Percentiles rank a stretch among this genome's conserved stretches.
Conservation (phyloP, 2,888 invertebrate species). For the Amorpha juglandis region DNA sequence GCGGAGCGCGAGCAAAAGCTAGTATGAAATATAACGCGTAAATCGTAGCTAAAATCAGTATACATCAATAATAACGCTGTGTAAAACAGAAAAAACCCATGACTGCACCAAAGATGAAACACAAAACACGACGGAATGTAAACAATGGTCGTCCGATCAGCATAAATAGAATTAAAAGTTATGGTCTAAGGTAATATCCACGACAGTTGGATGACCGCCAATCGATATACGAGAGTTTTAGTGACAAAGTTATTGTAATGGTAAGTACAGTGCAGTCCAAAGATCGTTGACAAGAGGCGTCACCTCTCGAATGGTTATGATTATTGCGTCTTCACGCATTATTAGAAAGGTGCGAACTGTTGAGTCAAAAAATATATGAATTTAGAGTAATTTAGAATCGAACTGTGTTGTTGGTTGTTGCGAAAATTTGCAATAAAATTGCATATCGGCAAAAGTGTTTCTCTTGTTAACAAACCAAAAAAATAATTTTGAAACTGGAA, state of each 20-base stretch:
- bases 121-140: not conserved
- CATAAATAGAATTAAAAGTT: conserved; percentile 11
- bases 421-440: no score
- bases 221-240: not conserved
- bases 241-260: not conserved
- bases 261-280: not conserved
- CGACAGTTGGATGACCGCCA: not conserved
- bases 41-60: no score
- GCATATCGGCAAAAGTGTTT: no score
- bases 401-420: no score
- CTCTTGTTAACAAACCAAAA: no score
- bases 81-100: not conserved
- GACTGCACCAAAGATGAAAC: not conserved
- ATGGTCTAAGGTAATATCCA: not conserved
- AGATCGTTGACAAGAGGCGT: not conserved
- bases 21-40: no score
- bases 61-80: no score
- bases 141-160: not conserved
- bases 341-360: no score
- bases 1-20: no score
- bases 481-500: no score
- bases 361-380: no score
- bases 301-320: not conserved
- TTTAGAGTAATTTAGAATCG: no score
- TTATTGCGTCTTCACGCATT: not conserved